Conservation (phyloP, 2,113 vertebrate genomes). For the Atrichornis clamosus region DNA sequence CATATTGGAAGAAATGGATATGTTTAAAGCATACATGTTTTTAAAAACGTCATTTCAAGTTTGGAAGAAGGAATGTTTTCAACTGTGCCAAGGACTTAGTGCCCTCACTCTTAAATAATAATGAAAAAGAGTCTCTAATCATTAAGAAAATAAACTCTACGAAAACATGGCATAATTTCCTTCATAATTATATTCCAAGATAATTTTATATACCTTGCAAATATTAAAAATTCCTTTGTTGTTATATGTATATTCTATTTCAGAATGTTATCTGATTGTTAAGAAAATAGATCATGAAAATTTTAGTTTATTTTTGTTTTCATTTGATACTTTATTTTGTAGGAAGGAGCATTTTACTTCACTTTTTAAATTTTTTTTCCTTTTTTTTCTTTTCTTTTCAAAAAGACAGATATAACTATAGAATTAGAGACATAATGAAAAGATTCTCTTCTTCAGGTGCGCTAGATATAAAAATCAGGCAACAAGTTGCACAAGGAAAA, state of each 20-base stretch:
- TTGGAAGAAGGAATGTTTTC: background rate
- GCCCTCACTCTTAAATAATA: too few species aligned
- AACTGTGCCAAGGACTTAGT: background rate
- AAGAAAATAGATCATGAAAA: background rate
- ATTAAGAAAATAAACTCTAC: background rate
- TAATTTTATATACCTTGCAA: background rate
- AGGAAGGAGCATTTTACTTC: background rate
- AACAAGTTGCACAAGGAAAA: background rate
- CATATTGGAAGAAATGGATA: background rate
- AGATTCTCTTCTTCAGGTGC: rapidly evolving
- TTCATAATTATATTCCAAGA: background rate
- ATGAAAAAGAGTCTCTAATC: background rate
- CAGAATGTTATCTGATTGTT: background rate
- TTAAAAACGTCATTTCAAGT: background rate
- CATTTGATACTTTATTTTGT: background rate
- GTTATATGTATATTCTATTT: background rate
- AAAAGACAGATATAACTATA: background rate
- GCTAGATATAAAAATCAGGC: background rate
- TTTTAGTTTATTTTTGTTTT: background rate
- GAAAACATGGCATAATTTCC: background rate
- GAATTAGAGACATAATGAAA: background rate
- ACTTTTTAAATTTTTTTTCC: background rate
- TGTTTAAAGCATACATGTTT: background rate
- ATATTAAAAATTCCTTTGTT: background rate
- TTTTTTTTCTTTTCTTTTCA: background rate